These are phyloP conservation scores for Coluber constrictor DNA, from an alignment of 2,797 vertebrate species.

Conservation along the genomic window DNA sequence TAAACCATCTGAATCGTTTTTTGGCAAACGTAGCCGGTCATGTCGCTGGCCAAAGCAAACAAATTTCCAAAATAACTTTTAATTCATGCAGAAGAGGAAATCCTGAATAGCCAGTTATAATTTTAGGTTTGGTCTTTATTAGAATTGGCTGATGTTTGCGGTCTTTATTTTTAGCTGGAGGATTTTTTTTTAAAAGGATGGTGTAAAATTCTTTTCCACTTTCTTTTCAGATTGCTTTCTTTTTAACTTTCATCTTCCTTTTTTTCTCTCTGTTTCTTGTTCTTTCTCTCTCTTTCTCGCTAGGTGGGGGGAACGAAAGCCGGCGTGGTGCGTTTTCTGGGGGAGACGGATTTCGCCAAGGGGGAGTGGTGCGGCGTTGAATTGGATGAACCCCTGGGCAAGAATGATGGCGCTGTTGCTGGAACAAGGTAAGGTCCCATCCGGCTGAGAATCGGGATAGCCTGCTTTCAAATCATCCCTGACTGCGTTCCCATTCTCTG, in stretches of 20 bases:
- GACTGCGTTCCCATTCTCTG: not conserved
- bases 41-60: not conserved
- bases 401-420: constrained; percentile 93
- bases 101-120: constrained; percentile 8
- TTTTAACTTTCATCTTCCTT: not conserved
- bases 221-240: too few species aligned
- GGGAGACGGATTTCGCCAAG: constrained; percentile 97
- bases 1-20: not conserved
- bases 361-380: constrained; percentile 97
- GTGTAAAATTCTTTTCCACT: not conserved
- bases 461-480: not conserved
- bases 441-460: accelerated
- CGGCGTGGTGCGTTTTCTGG: constrained; percentile 93
- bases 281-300: not conserved
- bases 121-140: not conserved
- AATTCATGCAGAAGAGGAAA: not conserved
- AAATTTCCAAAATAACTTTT: not conserved
- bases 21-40: not conserved
- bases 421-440: constrained; percentile 80
- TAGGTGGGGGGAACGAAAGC: constrained; percentile 98
- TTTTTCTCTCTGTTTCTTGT: accelerated
- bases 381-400: constrained; percentile 89
- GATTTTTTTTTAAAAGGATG: not conserved
- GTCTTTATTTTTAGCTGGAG: not conserved
- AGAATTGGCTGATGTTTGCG: not conserved